phyloP scores from a whole-genome alignment of 2,888 invertebrate species.

The Salticus scenicus region DNA sequence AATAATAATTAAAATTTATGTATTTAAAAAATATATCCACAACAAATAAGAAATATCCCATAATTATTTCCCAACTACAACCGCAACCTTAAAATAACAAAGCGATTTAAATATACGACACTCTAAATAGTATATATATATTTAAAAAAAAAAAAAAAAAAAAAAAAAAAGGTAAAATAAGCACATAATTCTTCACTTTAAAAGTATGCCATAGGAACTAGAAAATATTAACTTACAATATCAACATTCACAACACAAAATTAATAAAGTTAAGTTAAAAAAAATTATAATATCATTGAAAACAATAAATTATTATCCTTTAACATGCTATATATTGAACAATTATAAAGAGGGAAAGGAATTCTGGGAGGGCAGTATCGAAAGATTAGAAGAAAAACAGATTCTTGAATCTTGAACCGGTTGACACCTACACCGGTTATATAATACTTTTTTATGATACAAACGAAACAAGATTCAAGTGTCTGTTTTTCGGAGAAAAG shows the following conservation, averaged over 20 bases:
- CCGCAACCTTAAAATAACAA: conserved; percentile 41
- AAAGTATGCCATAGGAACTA: conserved; percentile 61
- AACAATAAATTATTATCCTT: background rate
- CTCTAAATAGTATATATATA: conserved; percentile 24
- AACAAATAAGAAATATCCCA: conserved; percentile 24
- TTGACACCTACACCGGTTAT: conserved; percentile 46
- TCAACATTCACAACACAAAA: conserved; percentile 65
- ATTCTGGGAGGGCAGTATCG: background rate
- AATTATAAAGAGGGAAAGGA: background rate
- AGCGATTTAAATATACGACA: conserved; percentile 44
- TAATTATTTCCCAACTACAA: conserved; percentile 23
- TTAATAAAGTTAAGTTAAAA: background rate
- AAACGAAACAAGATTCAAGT: conserved; percentile 48
- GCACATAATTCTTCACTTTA: conserved; percentile 46
- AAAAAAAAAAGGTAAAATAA: conserved; percentile 51
- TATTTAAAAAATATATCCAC: conserved; percentile 20
- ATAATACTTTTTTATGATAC: conserved; percentile 67
- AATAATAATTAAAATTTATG: conserved; percentile 11
- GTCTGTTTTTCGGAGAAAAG: conserved; percentile 21
- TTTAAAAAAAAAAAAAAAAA: too few relatives aligned
- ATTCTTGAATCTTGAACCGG: conserved; percentile 38
- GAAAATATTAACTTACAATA: conserved; percentile 64
- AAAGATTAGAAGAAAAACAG: conserved; percentile 16
- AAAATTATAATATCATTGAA: background rate
- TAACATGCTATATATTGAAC: background rate